Evolutionary conservation across 2,888 invertebrate genomes (phyloP).

Genomic region (Oxystoma pomonae): DNA sequence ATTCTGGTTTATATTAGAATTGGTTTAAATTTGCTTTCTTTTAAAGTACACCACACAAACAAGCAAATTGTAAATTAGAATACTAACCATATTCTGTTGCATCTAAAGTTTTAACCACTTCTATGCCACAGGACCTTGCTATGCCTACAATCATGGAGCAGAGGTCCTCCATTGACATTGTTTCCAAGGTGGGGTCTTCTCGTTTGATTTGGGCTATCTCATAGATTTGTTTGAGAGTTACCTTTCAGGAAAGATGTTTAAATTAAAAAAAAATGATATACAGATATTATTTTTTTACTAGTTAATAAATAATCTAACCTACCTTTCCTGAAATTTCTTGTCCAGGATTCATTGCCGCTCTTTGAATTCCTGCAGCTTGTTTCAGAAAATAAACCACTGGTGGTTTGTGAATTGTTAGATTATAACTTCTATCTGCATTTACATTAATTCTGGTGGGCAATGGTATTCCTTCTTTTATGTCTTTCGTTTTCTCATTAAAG

Average conservation of each 20-base stretch:
- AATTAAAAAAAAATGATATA: too few species aligned
- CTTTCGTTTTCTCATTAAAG: constrained; percentile 88
- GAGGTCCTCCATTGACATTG: constrained; percentile 63
- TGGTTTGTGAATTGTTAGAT: constrained; percentile 79
- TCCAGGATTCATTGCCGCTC: constrained; percentile 70
- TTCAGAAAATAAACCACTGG: constrained; percentile 85
- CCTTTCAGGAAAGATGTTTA: too few species aligned
- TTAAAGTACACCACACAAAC: too few species aligned
- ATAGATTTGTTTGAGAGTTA: constrained; percentile 92
- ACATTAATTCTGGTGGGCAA: constrained; percentile 78
- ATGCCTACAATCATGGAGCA: constrained; percentile 75
- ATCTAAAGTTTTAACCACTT: constrained; percentile 75
- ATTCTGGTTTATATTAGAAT: too few species aligned
- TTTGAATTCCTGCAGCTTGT: constrained; percentile 89
- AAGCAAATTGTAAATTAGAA: too few species aligned
- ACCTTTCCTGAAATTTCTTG: constrained; percentile 74
- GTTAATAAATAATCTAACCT: neutral
- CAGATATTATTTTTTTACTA: too few species aligned
- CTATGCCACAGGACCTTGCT: constrained; percentile 79
- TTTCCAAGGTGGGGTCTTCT: constrained; percentile 72
- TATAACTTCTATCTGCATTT: constrained; percentile 81
- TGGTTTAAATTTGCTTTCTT: too few species aligned
- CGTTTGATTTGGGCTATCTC: constrained; percentile 97
- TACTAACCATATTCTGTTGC: constrained; percentile 67
- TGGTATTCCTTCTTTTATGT: constrained; percentile 86